Percentiles rank a stretch among this genome's conserved stretches.
phyloP scores from a whole-genome alignment of 2,888 invertebrate genomes.

The Hyles lineata region DNA sequence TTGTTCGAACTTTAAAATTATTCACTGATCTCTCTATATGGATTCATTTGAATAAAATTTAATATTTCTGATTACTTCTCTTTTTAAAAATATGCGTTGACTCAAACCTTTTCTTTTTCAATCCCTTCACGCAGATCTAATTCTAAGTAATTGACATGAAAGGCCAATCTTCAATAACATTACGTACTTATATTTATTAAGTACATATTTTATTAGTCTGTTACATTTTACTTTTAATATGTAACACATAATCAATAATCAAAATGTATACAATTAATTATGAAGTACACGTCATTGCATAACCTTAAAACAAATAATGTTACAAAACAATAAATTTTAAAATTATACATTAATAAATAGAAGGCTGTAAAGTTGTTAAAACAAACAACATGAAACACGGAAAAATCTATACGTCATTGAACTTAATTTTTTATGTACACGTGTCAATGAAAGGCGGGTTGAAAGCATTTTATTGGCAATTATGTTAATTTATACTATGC shows the following conservation, averaged over 20 bases:
- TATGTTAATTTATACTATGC: constrained; percentile 15
- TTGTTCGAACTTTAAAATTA: too few species aligned
- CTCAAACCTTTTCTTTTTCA: not conserved
- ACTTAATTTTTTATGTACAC: not conserved
- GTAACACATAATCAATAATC: too few species aligned
- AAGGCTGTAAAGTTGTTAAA: too few species aligned
- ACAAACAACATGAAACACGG: not conserved
- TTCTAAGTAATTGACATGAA: not conserved
- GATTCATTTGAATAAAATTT: too few species aligned
- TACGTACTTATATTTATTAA: not conserved
- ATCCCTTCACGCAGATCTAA: not conserved
- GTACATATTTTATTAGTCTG: too few species aligned
- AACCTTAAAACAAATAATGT: too few species aligned
- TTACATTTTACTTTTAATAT: too few species aligned
- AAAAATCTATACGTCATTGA: constrained; percentile 2
- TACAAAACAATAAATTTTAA: too few species aligned
- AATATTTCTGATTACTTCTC: not conserved
- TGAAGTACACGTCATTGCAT: too few species aligned
- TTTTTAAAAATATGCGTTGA: not conserved
- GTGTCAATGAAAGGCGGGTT: constrained; percentile 16
- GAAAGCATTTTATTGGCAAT: not conserved
- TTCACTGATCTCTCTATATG: too few species aligned
- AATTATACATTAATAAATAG: too few species aligned
- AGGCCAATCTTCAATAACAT: constrained; percentile 2
- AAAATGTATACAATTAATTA: too few species aligned